phyloP scores from a whole-genome alignment of 2,888 invertebrate species.

The Scaptomyza reducta region DNA sequence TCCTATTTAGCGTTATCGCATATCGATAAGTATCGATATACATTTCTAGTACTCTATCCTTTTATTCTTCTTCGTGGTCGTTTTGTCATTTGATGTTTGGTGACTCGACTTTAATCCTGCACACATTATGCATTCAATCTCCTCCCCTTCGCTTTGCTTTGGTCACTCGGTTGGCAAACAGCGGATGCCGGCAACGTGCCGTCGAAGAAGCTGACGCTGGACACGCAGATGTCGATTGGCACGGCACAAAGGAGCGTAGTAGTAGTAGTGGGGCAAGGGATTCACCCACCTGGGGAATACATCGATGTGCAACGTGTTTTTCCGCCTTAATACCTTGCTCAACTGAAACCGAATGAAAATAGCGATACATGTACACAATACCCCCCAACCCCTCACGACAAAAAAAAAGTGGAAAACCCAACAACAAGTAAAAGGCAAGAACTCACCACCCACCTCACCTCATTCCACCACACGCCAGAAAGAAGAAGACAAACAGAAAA shows the following conservation, averaged over 20 bases:
- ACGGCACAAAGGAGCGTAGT: not conserved
- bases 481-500: conserved; percentile 46
- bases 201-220: conserved; percentile 17
- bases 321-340: conserved; percentile 79
- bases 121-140: no score
- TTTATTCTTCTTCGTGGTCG: not conserved
- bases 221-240: conserved; percentile 5
- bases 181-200: conserved; percentile 42
- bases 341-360: conserved; percentile 75
- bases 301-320: conserved; percentile 80
- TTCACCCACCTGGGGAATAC: conserved; percentile 54
- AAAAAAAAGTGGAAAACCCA: conserved; percentile 24
- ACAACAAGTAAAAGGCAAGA: conserved; percentile 10
- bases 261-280: not conserved
- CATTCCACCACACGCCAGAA: not conserved
- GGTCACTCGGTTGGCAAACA: conserved; percentile 20
- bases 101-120: conserved; percentile 16
- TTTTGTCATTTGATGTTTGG: conserved; percentile 24
- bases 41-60: conserved; percentile 20
- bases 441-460: not conserved
- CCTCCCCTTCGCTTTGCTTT: not conserved
- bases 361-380: conserved; percentile 55
- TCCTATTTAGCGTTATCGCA: not conserved
- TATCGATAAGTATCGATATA: conserved; percentile 19
- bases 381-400: not conserved